Conservation (phyloP, 1,140 invertebrate species). For the Laupala kohalensis region DNA sequence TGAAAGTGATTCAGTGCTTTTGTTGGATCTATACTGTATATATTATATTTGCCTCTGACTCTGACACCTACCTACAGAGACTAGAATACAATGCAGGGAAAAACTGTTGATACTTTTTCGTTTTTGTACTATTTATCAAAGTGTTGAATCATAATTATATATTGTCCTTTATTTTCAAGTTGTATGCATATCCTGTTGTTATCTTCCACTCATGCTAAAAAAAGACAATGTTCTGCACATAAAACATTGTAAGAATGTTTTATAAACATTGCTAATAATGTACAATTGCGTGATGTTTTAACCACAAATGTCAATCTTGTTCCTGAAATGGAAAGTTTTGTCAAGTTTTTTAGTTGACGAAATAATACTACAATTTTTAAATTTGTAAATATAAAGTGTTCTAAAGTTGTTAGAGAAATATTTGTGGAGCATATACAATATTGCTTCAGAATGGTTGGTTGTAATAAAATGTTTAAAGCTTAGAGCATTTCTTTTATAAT, state of each 20-base stretch:
- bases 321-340: neutral
- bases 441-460: neutral
- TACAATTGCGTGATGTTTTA: neutral
- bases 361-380: neutral
- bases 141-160: neutral
- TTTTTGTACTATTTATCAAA: neutral
- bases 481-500: neutral
- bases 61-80: neutral
- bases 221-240: neutral
- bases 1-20: neutral
- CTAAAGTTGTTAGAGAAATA: neutral
- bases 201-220: neutral
- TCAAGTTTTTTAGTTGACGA: neutral
- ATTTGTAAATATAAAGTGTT: neutral
- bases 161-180: neutral
- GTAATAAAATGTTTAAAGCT: neutral
- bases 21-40: neutral
- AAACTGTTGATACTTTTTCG: neutral
- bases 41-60: neutral
- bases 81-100: neutral
- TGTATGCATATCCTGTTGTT: neutral
- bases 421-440: neutral
- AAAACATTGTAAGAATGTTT: too few species aligned
- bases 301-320: neutral
- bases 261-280: neutral